These are phyloP conservation scores for Albula goreensis DNA, from an alignment of 2,113 vertebrate genomes.

Conservation along the genomic window DNA sequence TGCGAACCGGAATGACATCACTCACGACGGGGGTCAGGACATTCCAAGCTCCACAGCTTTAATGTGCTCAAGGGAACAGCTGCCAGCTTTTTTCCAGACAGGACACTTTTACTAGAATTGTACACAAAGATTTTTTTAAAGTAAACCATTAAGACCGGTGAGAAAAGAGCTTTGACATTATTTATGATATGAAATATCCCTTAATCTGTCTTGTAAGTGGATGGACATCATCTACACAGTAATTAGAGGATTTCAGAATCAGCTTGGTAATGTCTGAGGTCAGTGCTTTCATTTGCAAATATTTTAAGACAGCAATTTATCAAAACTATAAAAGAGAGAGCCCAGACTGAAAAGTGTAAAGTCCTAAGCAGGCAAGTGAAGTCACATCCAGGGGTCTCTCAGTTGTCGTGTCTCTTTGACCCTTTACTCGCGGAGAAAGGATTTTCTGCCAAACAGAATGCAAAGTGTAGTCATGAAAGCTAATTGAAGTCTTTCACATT, in stretches of 20 bases:
- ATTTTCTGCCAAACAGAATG: neutral
- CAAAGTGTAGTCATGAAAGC: neutral
- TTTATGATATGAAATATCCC: neutral
- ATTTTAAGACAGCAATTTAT: neutral
- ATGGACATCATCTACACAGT: neutral
- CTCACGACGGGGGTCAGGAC: constrained; percentile 59
- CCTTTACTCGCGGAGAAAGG: neutral
- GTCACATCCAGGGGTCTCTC: neutral
- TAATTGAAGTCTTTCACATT: neutral
- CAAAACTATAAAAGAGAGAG: neutral
- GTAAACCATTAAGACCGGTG: neutral
- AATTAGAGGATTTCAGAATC: neutral
- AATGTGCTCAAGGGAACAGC: neutral
- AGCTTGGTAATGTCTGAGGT: neutral
- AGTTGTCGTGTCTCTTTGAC: neutral
- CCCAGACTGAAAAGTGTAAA: neutral
- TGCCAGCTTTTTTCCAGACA: neutral
- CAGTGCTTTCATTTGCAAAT: neutral
- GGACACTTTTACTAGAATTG: neutral
- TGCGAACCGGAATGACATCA: constrained; percentile 58
- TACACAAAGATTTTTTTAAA: neutral
- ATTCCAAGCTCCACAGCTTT: constrained; percentile 44
- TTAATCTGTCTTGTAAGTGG: neutral
- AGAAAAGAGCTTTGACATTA: neutral
- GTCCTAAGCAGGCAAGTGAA: neutral